phyloP scores from a whole-genome alignment of 2,113 vertebrate genomes.

The Setophaga coronata region DNA sequence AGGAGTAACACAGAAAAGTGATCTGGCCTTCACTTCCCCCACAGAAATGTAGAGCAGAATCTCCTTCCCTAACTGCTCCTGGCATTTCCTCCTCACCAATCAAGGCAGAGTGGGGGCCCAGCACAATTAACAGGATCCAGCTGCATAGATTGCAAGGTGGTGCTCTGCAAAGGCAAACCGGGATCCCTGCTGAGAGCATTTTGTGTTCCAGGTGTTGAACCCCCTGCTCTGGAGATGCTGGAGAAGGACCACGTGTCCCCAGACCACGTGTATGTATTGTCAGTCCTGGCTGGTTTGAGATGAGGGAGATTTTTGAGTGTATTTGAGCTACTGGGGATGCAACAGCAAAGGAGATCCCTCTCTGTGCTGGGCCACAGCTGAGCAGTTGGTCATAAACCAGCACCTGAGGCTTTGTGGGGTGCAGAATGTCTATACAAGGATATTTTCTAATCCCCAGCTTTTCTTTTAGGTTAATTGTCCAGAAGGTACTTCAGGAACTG shows the following conservation, averaged over 20 bases:
- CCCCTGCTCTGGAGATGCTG: constrained; percentile 62
- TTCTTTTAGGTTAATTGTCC: constrained; percentile 87
- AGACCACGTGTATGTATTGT: constrained; percentile 72
- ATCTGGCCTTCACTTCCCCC: neutral
- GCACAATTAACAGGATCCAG: neutral
- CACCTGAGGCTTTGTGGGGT: neutral
- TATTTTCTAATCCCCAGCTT: neutral
- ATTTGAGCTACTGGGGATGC: neutral
- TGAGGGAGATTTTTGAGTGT: neutral
- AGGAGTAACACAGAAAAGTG: neutral
- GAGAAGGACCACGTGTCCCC: constrained; percentile 82
- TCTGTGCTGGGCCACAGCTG: neutral
- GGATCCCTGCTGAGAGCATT: neutral
- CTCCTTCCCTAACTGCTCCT: neutral
- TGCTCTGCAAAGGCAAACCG: neutral
- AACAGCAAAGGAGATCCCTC: neutral
- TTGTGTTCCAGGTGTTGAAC: constrained; percentile 64
- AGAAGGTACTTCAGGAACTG: constrained; percentile 93
- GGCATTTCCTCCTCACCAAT: neutral
- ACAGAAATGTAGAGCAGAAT: neutral
- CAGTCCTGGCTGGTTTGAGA: neutral
- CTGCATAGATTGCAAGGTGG: neutral
- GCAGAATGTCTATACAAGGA: neutral
- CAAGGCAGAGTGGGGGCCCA: neutral
- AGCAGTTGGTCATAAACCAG: neutral